Conservation (phyloP, 2,888 invertebrate genomes). For the Cataglyphis altisquamis region DNA sequence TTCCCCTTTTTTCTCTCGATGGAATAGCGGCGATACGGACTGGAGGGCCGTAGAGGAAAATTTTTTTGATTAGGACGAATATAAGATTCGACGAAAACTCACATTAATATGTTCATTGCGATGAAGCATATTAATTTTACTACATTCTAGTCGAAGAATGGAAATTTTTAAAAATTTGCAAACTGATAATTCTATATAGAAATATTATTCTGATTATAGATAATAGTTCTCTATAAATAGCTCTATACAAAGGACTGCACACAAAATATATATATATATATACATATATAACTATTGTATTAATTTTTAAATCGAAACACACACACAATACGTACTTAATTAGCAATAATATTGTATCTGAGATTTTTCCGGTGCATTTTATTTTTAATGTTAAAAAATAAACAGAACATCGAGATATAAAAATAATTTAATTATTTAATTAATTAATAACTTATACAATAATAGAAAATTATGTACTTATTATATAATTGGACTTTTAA, state of each 20-base stretch:
- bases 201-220: conserved; percentile 3
- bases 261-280: background rate
- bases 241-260: background rate
- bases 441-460: background rate
- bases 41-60: background rate
- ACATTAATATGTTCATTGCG: background rate
- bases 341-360: background rate
- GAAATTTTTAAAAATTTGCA: conserved; percentile 27
- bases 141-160: background rate
- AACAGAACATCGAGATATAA: background rate
- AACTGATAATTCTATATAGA: conserved; percentile 12
- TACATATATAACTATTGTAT: background rate
- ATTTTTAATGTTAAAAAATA: background rate
- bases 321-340: background rate
- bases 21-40: background rate
- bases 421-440: background rate
- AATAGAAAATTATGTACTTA: background rate
- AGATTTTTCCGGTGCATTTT: background rate
- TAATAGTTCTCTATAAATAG: background rate
- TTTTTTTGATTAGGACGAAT: background rate
- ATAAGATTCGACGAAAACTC: background rate
- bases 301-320: conserved; percentile 26
- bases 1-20: background rate
- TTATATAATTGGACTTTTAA: background rate
- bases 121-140: background rate